These are phyloP conservation scores for Parauchenoglanis ngamensis DNA, from an alignment of 2,797 vertebrate species.

Conservation along the genomic window DNA sequence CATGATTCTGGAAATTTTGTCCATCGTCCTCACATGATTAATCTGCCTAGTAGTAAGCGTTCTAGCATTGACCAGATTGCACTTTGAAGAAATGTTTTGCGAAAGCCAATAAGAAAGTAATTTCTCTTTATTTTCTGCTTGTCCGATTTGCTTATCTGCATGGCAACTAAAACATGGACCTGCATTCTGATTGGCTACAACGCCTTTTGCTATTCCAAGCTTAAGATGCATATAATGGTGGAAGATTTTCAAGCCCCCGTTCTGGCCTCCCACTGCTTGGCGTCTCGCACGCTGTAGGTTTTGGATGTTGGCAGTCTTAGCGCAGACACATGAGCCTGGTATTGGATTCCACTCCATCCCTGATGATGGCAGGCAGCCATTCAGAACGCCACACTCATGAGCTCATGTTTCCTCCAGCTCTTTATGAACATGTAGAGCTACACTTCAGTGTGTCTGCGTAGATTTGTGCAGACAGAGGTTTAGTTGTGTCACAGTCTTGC, in stretches of 20 bases:
- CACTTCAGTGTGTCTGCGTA: not conserved
- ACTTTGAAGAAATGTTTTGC: not conserved
- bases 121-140: not conserved
- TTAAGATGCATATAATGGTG: slow-evolving; percentile 8
- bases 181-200: not conserved
- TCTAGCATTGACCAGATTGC: not conserved
- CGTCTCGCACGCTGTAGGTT: slow-evolving; percentile 2
- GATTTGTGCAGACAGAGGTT: slow-evolving; percentile 1
- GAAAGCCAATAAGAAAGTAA: not conserved
- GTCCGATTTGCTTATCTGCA: not conserved
- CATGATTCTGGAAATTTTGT: not conserved
- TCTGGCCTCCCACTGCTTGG: not conserved
- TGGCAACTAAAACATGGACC: not conserved
- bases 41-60: not conserved
- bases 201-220: not conserved
- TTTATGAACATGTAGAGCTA: slow-evolving; percentile 32
- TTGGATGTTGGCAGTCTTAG: slow-evolving; percentile 25
- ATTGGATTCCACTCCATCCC: slow-evolving; percentile 46
- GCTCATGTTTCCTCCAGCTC: slow-evolving; percentile 48
- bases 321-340: slow-evolving; percentile 41
- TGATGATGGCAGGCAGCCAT: slow-evolving; percentile 42
- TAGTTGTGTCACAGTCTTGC: slow-evolving; percentile 14
- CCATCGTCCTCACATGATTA: not conserved
- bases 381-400: slow-evolving; percentile 38
- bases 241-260: not conserved